phyloP scores from a whole-genome alignment of 2,113 vertebrate species.

The Podilymbus podiceps region DNA sequence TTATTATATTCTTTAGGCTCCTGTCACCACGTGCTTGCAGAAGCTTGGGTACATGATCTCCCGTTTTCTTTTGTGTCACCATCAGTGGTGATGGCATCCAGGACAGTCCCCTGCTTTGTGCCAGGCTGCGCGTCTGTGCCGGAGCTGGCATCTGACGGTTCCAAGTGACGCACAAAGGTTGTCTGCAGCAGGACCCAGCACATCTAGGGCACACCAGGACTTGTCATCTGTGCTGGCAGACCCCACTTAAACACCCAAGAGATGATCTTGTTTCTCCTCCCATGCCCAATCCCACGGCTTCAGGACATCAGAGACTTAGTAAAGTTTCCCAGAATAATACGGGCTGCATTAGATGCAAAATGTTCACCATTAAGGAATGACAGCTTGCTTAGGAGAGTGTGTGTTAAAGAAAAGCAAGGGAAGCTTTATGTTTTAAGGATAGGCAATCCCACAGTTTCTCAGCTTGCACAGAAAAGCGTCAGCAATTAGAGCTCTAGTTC shows the following conservation, averaged over 20 bases:
- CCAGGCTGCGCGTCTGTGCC: not conserved
- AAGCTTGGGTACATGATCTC: not conserved
- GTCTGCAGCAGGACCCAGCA: not conserved
- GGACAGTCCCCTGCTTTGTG: not conserved
- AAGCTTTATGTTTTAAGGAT: not conserved
- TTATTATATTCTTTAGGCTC: not conserved
- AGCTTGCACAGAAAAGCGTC: not conserved
- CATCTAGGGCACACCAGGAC: not conserved
- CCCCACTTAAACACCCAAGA: not conserved
- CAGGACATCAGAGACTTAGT: not conserved
- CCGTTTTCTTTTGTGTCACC: not conserved
- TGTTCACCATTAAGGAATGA: rapidly evolving
- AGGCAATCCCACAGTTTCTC: not conserved
- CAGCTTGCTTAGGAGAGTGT: not conserved
- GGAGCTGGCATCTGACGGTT: not conserved
- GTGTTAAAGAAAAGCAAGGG: not conserved
- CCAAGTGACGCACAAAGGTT: not conserved
- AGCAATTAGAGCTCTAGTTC: not conserved
- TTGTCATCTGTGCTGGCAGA: not conserved
- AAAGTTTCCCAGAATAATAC: not conserved
- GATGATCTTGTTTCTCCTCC: not conserved
- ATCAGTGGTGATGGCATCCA: not conserved
- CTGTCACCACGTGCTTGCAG: not conserved
- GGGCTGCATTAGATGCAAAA: not conserved
- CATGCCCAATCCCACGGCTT: not conserved